phyloP scores from a whole-genome alignment of 92 coral and sea anemone species.

The Phymanthus crucifer region DNA sequence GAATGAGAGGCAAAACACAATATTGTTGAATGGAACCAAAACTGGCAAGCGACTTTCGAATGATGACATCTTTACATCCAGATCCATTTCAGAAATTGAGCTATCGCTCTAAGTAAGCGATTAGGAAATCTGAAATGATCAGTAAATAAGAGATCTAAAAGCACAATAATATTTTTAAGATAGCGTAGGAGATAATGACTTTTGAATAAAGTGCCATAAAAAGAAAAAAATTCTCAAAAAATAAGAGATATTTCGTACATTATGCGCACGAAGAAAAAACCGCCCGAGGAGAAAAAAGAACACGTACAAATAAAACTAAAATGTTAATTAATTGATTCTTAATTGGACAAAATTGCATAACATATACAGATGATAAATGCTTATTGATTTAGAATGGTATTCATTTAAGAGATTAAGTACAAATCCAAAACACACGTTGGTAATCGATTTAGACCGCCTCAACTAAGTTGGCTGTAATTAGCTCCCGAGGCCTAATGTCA shows the following conservation, averaged over 20 bases:
- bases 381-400: slow-evolving; percentile 6
- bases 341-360: too few species aligned
- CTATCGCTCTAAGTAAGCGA: slow-evolving; percentile 1
- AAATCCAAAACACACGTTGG: not conserved
- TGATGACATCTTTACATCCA: not conserved
- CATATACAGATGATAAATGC: not conserved
- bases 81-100: not conserved
- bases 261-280: not conserved
- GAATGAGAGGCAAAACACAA: not conserved
- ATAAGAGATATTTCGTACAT: not conserved
- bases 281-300: not conserved
- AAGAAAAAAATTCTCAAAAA: not conserved
- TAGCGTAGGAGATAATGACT: not conserved
- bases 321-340: too few species aligned
- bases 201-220: not conserved
- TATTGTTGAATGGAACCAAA: not conserved
- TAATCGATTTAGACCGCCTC: not conserved
- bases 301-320: not conserved
- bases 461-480: slow-evolving; percentile 21
- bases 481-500: not conserved
- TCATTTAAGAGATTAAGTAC: slow-evolving; percentile 8
- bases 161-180: slow-evolving; percentile 18
- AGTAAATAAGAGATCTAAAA: slow-evolving; percentile 24
- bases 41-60: not conserved
- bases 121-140: slow-evolving; percentile 16